Conservation (phyloP, 2,113 vertebrate species). For the Polyodon spathula region DNA sequence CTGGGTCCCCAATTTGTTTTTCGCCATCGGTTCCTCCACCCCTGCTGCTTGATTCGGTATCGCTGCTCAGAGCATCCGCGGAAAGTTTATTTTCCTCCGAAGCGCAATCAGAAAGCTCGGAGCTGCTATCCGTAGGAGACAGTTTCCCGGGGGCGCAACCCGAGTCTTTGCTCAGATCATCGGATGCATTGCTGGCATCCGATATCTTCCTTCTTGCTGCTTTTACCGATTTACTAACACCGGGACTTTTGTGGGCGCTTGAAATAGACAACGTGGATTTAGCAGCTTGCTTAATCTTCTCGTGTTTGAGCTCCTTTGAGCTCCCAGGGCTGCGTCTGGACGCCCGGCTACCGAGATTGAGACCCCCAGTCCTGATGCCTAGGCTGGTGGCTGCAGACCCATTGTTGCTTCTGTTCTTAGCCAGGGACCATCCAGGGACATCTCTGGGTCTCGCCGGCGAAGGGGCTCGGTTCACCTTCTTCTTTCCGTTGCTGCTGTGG, state of each 20-base stretch:
- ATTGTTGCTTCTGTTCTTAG: constrained; percentile 69
- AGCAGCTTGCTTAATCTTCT: constrained; percentile 37
- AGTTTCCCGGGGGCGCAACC: constrained; percentile 57
- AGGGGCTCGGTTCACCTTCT: constrained; percentile 76
- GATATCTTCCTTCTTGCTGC: constrained; percentile 49
- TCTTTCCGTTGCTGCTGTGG: constrained; percentile 49
- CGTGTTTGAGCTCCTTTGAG: constrained; percentile 42
- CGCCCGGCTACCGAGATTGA: constrained; percentile 52
- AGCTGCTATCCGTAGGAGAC: constrained; percentile 82
- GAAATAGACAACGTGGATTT: constrained; percentile 26
- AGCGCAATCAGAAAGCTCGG: constrained; percentile 84
- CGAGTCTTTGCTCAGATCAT: constrained; percentile 56
- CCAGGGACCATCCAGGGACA: constrained; percentile 75
- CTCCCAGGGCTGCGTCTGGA: constrained; percentile 53
- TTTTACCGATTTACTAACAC: constrained; percentile 34
- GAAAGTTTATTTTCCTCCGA: constrained; percentile 77
- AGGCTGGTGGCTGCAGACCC: constrained; percentile 47
- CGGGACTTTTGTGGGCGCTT: constrained; percentile 29
- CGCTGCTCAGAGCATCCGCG: constrained; percentile 67
- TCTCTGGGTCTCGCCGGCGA: constrained; percentile 84
- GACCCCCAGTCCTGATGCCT: constrained; percentile 59
- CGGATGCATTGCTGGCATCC: constrained; percentile 53
- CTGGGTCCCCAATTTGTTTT: constrained; percentile 30
- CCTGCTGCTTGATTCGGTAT: constrained; percentile 62
- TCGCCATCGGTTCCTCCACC: constrained; percentile 42